These are phyloP conservation scores for Tupaia tana DNA, from an alignment of 2,113 vertebrate species.

Conservation along the genomic window DNA sequence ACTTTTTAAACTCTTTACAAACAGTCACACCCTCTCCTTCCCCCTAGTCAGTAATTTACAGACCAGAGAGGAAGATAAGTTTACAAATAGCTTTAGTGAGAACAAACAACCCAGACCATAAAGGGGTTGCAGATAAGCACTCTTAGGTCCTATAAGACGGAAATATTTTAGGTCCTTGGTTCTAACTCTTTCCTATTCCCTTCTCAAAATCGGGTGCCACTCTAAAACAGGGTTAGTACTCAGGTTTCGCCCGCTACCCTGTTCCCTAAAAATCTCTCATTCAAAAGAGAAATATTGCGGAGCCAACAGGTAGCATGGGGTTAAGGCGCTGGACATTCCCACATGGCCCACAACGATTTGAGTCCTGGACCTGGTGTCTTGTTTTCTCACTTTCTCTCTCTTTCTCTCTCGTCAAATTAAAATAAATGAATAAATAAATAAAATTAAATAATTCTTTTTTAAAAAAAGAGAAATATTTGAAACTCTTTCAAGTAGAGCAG, in stretches of 20 bases:
- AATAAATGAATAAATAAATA: no score
- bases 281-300: background rate
- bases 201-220: background rate
- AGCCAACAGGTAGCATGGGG: no score
- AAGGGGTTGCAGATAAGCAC: background rate
- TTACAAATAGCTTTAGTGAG: background rate
- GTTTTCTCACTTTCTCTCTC: no score
- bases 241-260: background rate
- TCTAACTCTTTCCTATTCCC: background rate
- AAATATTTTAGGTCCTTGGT: background rate
- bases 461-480: no score
- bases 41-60: background rate
- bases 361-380: no score
- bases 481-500: background rate
- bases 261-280: background rate
- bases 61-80: background rate
- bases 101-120: background rate
- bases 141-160: background rate
- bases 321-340: no score
- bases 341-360: no score
- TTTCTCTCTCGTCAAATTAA: no score
- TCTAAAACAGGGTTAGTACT: background rate
- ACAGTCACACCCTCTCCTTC: background rate
- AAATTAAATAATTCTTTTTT: no score
- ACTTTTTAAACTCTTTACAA: conserved; percentile 33